Conservation (phyloP, 2,797 vertebrate genomes). For the Diceros bicornis region DNA sequence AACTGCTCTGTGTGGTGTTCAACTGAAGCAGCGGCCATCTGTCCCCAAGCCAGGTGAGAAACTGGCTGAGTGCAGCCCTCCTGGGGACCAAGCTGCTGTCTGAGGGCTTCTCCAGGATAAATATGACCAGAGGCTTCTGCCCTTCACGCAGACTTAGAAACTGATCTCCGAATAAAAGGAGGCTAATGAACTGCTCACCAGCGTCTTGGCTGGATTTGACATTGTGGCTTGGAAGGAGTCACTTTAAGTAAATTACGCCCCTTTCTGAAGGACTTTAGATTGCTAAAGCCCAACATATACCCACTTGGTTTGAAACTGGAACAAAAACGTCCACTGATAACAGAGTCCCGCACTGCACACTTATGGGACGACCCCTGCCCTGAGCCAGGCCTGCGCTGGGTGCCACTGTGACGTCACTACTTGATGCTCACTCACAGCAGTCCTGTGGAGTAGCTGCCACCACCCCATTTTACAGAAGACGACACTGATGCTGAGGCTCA, state of each 20-base stretch:
- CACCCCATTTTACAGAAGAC: neutral
- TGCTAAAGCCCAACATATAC: neutral
- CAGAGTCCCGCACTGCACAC: neutral
- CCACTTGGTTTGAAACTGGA: neutral
- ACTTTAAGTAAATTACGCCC: neutral
- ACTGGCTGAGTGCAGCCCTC: neutral
- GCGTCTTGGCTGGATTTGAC: neutral
- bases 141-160: neutral
- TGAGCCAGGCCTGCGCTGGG: neutral
- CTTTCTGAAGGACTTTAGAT: neutral
- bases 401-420: neutral
- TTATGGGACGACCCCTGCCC: neutral
- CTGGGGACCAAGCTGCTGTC: neutral
- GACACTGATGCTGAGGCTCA: neutral
- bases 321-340: neutral
- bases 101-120: neutral
- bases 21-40: neutral
- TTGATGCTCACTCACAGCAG: neutral
- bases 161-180: neutral
- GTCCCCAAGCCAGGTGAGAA: neutral
- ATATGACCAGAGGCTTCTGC: neutral
- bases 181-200: neutral
- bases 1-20: neutral
- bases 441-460: too few relatives aligned
- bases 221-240: neutral